Base-by-base conservation (phyloP, 2,888 invertebrate species). In the Alloplasta piceator region DNA sequence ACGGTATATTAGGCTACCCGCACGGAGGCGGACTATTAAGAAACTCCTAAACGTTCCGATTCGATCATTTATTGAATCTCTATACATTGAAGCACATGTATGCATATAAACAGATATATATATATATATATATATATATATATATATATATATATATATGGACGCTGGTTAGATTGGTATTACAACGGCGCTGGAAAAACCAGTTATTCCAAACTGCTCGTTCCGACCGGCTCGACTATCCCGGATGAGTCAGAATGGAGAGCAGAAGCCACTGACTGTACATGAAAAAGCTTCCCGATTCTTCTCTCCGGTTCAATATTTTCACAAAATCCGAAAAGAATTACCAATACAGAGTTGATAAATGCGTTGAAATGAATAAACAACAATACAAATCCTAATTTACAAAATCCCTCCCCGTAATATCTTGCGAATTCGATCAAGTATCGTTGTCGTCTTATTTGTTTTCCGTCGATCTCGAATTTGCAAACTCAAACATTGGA, bases 21-120 rank as follows among this genome's bases (percentile, higher is more conserved):
- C 58, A 80, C 82, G 70, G 83, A 83, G 80, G 84, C 80, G 80
- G 78, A 61, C 78, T 80, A 83, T 84, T 82, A 82, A 82, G 78
- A 80, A 84, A 84, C 78, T 78, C 75, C 26, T 83, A 78, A 84
- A 84, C 83, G 75, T 78, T 66, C 67, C 79, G 71, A 75, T 72
- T 50, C 74, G 80, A 83, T 80, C 74, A 73, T 83, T 84, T 82
- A 83, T 84, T 83, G 77, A 78, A 74, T 71, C 55, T 41, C 36
- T 70, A 66, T 73, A 60, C 43, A 14, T 26, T 68, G 43, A 55
- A 60, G 43, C 16, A 12, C 36, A 14, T n/a, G 14, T 50, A 50
- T 38, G 39, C 16, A 36, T 38, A 41, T 26, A n/a, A n/a, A n/a
- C n/a, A n/a, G n/a, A n/a, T n/a, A n/a, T n/a, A n/a, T 58, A 16